These are phyloP conservation scores for Megalopta genalis DNA, from an alignment of 1,140 invertebrate species.

Conservation along the genomic window DNA sequence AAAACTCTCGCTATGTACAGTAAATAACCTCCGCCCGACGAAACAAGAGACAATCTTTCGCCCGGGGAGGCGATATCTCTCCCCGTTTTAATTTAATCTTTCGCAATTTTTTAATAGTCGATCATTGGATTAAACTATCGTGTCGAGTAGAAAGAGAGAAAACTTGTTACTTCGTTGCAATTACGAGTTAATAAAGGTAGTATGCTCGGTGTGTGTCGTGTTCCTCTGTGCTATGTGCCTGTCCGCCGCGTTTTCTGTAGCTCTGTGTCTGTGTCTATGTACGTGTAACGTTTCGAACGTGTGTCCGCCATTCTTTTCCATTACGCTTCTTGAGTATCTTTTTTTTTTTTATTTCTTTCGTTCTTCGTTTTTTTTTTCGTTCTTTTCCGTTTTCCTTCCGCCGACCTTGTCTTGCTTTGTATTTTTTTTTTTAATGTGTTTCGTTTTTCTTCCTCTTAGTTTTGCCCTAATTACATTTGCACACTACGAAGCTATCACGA, in stretches of 20 bases:
- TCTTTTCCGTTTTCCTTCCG: conserved; percentile 6
- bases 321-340: not conserved
- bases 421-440: conserved; percentile 25
- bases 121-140: conserved; percentile 62
- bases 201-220: conserved; percentile 26
- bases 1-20: conserved; percentile 65
- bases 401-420: not conserved
- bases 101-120: conserved; percentile 51
- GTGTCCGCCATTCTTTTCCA: not conserved
- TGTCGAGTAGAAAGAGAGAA: conserved; percentile 64
- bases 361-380: conserved; percentile 2
- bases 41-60: conserved; percentile 43
- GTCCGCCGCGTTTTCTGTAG: not conserved
- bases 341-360: not conserved
- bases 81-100: conserved; percentile 21
- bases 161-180: conserved; percentile 62
- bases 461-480: conserved; percentile 65
- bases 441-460: conserved; percentile 4
- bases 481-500: conserved; percentile 68
- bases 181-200: conserved; percentile 61
- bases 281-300: not conserved
- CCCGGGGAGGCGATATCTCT: conserved; percentile 14
- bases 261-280: not conserved
- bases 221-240: not conserved
- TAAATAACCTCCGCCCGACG: conserved; percentile 47